These are phyloP conservation scores for Hemibagrus guttatus DNA, from an alignment of 2,797 vertebrate species.

Conservation along the genomic window DNA sequence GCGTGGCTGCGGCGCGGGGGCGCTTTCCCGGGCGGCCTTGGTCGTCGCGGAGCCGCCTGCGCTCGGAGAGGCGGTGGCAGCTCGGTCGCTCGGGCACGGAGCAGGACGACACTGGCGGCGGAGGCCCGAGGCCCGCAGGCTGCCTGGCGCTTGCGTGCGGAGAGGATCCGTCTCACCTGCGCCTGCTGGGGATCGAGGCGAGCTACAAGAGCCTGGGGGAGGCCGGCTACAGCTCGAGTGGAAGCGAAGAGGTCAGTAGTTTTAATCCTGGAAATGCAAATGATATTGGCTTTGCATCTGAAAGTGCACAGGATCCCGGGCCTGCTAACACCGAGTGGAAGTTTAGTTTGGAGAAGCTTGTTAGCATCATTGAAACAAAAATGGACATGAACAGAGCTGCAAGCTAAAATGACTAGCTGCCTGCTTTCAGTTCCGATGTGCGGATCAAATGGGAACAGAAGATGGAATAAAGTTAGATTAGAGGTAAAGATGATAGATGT, in stretches of 20 bases:
- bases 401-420: not conserved
- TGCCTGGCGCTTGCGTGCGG: constrained; percentile 78
- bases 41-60: constrained; percentile 82
- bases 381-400: constrained; percentile 26
- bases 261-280: not conserved
- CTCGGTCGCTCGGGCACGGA: constrained; percentile 78
- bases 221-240: constrained; percentile 85
- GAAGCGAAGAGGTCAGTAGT: constrained; percentile 81
- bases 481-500: not conserved
- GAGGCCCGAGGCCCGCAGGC: constrained; percentile 80
- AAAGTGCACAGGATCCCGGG: not conserved
- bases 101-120: constrained; percentile 75
- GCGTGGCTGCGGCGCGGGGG: constrained; percentile 82
- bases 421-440: not conserved
- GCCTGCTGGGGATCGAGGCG: constrained; percentile 83
- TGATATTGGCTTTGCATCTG: not conserved
- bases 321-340: not conserved
- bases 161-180: constrained; percentile 87
- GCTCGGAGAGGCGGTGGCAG: constrained; percentile 81
- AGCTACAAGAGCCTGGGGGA: constrained; percentile 83
- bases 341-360: constrained; percentile 21
- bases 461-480: not conserved
- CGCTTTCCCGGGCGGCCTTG: constrained; percentile 89
- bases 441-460: not conserved
- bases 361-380: constrained; percentile 32